A percentile compares a stretch with the other conserved stretches of the same genome.
Conservation (phyloP, 2,113 vertebrate genomes). For the Hippocampus abdominalis region DNA sequence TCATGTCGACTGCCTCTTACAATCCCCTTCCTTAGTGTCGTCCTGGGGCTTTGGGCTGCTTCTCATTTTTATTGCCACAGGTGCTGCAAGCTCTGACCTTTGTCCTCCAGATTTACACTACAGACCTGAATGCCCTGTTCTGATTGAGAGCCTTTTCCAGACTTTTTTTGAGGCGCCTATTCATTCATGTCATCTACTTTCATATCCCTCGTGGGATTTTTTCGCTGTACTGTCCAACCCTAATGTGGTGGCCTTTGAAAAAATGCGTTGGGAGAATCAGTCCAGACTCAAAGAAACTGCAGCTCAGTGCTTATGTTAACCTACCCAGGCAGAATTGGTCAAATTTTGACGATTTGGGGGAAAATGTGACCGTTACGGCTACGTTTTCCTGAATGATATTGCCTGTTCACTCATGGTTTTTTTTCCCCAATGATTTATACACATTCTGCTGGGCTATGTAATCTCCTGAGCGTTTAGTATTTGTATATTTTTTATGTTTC, state of each 20-base stretch:
- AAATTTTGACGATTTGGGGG: too few species aligned
- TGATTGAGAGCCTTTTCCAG: neutral
- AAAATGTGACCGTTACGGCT: too few species aligned
- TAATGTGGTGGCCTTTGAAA: neutral
- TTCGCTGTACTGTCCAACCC: neutral
- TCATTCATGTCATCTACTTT: neutral
- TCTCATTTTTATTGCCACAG: slow-evolving; percentile 48
- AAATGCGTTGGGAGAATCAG: neutral
- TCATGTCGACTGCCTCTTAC: slow-evolving; percentile 46
- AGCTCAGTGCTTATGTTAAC: neutral
- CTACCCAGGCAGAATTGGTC: too few species aligned
- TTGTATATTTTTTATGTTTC: neutral
- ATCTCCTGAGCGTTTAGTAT: too few species aligned
- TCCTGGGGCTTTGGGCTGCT: slow-evolving; percentile 46
- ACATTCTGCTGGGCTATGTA: too few species aligned
- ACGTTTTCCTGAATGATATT: too few species aligned
- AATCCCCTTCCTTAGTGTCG: slow-evolving; percentile 38
- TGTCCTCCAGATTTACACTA: slow-evolving; percentile 19
- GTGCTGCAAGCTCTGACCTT: slow-evolving; percentile 45
- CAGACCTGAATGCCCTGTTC: neutral
- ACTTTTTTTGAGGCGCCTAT: neutral
- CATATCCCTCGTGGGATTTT: neutral
- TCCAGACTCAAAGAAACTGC: neutral
- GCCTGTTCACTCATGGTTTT: too few species aligned
- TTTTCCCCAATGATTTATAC: too few species aligned